phyloP scores from a whole-genome alignment of 2,113 vertebrate genomes.

The Rhinopomastus cyanomelas region DNA sequence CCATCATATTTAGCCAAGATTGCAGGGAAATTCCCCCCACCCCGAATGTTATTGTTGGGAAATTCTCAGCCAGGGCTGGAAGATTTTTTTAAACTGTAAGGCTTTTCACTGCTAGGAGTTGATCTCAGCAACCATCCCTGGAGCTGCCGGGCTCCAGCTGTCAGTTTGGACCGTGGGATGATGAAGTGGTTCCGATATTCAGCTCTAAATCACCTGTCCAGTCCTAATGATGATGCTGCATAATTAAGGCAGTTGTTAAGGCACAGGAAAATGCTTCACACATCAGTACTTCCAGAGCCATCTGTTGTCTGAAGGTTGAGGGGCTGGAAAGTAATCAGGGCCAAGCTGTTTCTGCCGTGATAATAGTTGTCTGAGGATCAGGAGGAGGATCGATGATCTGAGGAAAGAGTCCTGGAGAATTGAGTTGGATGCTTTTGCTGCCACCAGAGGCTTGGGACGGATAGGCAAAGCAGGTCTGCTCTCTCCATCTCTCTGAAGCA shows the following conservation, averaged over 20 bases:
- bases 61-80: not conserved
- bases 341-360: conserved; percentile 16
- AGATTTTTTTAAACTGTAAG: not conserved
- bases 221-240: conserved; percentile 31
- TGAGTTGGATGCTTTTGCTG: not conserved
- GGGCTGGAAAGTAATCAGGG: conserved; percentile 36
- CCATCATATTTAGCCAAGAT: not conserved
- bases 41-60: not conserved
- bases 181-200: not conserved
- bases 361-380: conserved; percentile 6
- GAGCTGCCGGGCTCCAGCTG: not conserved
- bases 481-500: not conserved
- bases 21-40: not conserved
- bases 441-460: not conserved
- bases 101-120: not conserved
- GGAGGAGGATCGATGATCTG: conserved; percentile 26
- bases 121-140: not conserved
- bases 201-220: conserved; percentile 21
- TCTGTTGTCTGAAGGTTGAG: conserved; percentile 46
- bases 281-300: conserved; percentile 10
- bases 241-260: conserved; percentile 54
- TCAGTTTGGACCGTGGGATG: not conserved
- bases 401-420: not conserved
- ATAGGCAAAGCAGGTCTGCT: not conserved
- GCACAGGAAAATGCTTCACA: conserved; percentile 7